Conservation (phyloP, 30 jellyfish, hydroid and myxozoan genomes). For the Aurelia sp. region DNA sequence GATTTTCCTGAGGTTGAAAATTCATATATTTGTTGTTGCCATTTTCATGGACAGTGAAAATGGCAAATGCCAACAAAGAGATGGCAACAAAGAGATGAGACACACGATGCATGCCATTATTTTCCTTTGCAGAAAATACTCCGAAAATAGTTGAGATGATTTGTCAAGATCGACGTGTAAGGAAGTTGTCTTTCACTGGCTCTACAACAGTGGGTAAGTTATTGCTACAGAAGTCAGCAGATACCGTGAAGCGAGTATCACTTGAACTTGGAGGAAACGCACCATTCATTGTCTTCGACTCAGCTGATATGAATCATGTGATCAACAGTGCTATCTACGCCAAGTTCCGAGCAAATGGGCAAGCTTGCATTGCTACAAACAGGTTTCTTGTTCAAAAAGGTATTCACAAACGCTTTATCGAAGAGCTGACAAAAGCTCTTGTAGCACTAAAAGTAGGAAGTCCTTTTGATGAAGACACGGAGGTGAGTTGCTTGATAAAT, state of each 20-base stretch:
- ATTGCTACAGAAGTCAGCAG: slow-evolving; percentile 68
- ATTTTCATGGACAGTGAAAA: too few relatives aligned
- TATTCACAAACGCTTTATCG: slow-evolving; percentile 66
- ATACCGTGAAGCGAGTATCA: slow-evolving; percentile 71
- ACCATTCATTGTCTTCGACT: slow-evolving; percentile 84
- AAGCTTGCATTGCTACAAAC: slow-evolving; percentile 84
- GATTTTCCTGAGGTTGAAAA: too few relatives aligned
- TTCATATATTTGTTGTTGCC: too few relatives aligned
- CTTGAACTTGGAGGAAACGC: slow-evolving; percentile 95
- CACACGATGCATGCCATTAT: too few relatives aligned
- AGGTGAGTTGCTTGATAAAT: slow-evolving; percentile 37
- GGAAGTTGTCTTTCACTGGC: slow-evolving; percentile 84
- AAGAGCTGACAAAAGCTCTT: slow-evolving; percentile 18
- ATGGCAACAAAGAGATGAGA: too few relatives aligned
- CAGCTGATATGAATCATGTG: slow-evolving; percentile 77
- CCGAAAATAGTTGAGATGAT: background rate
- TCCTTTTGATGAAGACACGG: slow-evolving; percentile 63
- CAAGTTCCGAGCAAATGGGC: slow-evolving; percentile 87
- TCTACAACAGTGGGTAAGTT: slow-evolving; percentile 89
- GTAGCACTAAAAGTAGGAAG: slow-evolving; percentile 48
- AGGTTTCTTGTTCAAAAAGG: slow-evolving; percentile 81
- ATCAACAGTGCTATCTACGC: slow-evolving; percentile 56
- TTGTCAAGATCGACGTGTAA: background rate
- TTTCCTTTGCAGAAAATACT: background rate
- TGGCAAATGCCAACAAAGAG: too few relatives aligned